A percentile compares a stretch with the other conserved stretches of the same genome.
Conservation (phyloP, 2,888 invertebrate genomes). For the Ennomos quercinarius region DNA sequence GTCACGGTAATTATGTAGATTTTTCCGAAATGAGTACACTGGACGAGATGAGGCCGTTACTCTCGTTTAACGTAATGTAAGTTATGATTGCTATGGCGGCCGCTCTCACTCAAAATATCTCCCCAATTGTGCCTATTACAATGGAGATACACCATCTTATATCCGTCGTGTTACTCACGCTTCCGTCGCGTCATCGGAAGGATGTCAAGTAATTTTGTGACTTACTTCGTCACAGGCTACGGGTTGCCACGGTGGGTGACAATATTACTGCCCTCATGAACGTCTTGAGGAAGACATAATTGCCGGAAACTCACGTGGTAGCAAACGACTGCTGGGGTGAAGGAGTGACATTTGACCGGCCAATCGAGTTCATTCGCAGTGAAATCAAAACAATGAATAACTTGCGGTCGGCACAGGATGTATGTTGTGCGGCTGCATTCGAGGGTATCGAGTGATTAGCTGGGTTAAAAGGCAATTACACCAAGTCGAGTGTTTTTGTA, state of each 20-base stretch:
- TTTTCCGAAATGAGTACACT: conserved; percentile 41
- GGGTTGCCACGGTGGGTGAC: conserved; percentile 70
- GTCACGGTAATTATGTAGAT: conserved; percentile 43
- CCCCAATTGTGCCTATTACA: conserved; percentile 53
- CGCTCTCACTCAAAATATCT: conserved; percentile 44
- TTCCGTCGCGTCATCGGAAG: conserved; percentile 71
- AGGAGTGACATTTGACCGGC: conserved; percentile 81
- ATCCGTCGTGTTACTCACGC: conserved; percentile 61
- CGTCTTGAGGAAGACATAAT: conserved; percentile 78
- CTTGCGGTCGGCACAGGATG: conserved; percentile 75
- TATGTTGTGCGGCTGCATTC: conserved; percentile 54
- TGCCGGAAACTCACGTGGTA: conserved; percentile 77
- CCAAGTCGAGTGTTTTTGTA: conserved; percentile 35
- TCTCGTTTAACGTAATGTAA: conserved; percentile 44
- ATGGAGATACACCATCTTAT: conserved; percentile 50
- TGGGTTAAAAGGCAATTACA: conserved; percentile 43
- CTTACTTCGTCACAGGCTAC: conserved; percentile 76
- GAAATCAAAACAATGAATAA: conserved; percentile 74
- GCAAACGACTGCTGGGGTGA: conserved; percentile 74
- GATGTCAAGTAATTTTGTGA: conserved; percentile 64
- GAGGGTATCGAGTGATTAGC: conserved; percentile 43
- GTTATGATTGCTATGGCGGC: conserved; percentile 36
- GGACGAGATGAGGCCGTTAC: conserved; percentile 39
- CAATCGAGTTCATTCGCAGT: conserved; percentile 75
- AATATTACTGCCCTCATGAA: conserved; percentile 66